Base-by-base conservation (phyloP, 2,888 invertebrate genomes). In the Eudasyphora cyanicolor region DNA sequence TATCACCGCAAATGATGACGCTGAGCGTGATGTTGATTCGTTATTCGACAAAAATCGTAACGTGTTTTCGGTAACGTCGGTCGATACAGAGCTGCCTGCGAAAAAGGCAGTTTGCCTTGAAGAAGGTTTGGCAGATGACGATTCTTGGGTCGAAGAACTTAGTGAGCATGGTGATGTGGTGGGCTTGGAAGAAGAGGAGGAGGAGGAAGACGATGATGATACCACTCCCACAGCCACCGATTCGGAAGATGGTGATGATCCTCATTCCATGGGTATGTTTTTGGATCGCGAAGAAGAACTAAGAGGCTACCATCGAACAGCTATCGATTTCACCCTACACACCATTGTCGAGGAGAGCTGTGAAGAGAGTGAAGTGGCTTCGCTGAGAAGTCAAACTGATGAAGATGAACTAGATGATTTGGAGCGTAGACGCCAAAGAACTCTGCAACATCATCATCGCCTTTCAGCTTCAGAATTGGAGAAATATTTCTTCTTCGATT, bases 321-420 rank as follows among this genome's bases (percentile, higher is more conserved):
- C 95, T 0, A 95, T 97, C 88, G 97, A 98, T 92, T 97, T 97
- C 90, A 97, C 97, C 1, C 93, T 98, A 85, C 98, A 98, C 90
- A 98, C 98, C 0, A 98, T 98, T 87, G 96, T 97, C 32, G 98
- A 98, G 93, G 98, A 98, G 92, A 97, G 97, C 88, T 98, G 98
- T 91, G 98, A 98, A 93, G 98, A 98, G 92, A 97, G 97, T 91
- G 97, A 97, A 92, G 94, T 96, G 83, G 97, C 97, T 88, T 95
- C 94, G 0, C 85, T 89, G 78, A 86, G 90, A 35, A 88, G 88
- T 5, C 87, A 88, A 45, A 89, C 89, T 17, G 89, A 89, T 17
- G 85, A 86, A 42, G 85, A 77, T 3, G 86, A 82, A 35, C 17
- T 88, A 29, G 89, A 90, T 45, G 67, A 88, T 49, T 84, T 87